Base-by-base conservation (phyloP, 1,140 invertebrate genomes). In the Drosophila repletoides region DNA sequence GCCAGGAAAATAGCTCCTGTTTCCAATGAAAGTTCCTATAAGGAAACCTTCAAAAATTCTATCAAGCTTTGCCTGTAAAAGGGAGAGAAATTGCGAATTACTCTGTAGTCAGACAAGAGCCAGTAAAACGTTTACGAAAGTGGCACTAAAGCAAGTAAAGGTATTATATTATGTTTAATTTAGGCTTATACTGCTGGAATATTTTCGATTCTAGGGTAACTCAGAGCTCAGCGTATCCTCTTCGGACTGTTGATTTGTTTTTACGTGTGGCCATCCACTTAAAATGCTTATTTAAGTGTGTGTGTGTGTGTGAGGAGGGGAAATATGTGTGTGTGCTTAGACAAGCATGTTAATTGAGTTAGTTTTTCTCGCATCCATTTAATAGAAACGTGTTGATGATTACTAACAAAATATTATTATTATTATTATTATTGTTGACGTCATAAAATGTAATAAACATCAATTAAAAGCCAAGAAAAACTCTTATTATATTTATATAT, bases 281-380 rank as follows among this genome's bases (percentile, higher is more conserved):
- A 29, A 43, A 36, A 28, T 10, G 19, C 21, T 6, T 22, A 9
- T 21, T 2, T 34, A 14, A 41, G 55, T 51, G 34, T 49, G 60
- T 10, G 17, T 41, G 22, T 29, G 60, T 46, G 34, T 22, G n/a
- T 22, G 9, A 7, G 29, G 55, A 10, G 24, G 53, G 10, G 22
- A 33, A 31, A 5, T 29, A 9, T 15, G 6, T 41, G 26, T 67
- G 21, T 60, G 46, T 73, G 77, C 43, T 73, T 72, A 46, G 58
- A 51, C 49, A 56, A 73, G 77, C 77, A 73, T 83, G 60, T 79
- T 84, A 84, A 84, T 84, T 86, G 58, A 68, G 66, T 70, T 73
- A 75, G 69, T 79, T 83, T 72, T 68, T 58, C 31, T 38, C 48
- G 28, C 53, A 45, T 38, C 38, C 24, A 17, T 65, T 51, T 65